Evolutionary conservation across 2,888 invertebrate species (phyloP), one percentile per base, ranked within the genome.

Genomic region (Endotricha flammealis): DNA sequence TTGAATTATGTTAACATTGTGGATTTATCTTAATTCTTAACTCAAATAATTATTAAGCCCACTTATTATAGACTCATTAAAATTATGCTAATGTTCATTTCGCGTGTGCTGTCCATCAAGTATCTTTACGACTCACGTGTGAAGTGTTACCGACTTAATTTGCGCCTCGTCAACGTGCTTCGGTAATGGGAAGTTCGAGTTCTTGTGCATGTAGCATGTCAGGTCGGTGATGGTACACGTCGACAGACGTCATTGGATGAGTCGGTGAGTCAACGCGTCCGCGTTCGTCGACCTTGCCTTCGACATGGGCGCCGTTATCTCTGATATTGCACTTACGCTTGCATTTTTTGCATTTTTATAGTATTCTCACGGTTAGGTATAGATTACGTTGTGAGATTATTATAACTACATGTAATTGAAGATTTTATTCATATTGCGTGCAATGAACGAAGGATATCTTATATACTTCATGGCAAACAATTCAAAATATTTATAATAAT

Each of bases 201-300:
- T 35, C 27, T 12, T 33, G 16, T 24, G 27, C 12, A 35, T 35
- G 13, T 12, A 27, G 1, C 12, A 12, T 5, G 46, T 44, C 33
- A 53, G 57, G 57, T 55, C 57, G 54, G 49, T 68, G 69, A 63
- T 63, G 54, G 37, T 46, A 49, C 53, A 46, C 53, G 53, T 50
- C 64, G 68, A 57, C 53, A 32, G 29, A 20, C 32, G 38, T 11
- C 31, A n/a, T n/a, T n/a, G n/a, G 39, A 35, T 36, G 38, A 32
- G 30, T 34, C 53, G 64, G 62, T 81, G 80, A 80, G 48, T 80
- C 80, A 79, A 54, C 63, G 64, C 56, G 53, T 45, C 56, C 49
- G 64, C 66, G 83, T 74, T 76, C 79, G 57, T 65, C 68, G 79
- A 81, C 77, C 80, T n/a, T 68, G 61, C 64, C 64, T 63, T 65